Percentiles rank a stretch among this genome's conserved stretches.
Conservation (phyloP, 1,140 invertebrate species). For the Epicauta chinensis region DNA sequence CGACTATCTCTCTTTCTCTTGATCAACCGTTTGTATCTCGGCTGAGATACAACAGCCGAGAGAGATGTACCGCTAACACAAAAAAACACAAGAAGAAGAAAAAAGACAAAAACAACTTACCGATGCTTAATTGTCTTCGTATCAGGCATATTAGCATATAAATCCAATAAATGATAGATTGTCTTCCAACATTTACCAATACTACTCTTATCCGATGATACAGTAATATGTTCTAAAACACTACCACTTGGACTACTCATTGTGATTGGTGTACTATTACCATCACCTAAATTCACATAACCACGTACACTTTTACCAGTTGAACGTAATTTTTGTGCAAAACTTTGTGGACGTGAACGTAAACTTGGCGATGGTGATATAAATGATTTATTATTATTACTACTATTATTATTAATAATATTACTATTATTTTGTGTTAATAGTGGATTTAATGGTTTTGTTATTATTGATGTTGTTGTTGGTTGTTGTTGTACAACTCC, state of each 20-base stretch:
- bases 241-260: conserved; percentile 54
- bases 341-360: conserved; percentile 71
- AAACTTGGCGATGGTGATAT: conserved; percentile 59
- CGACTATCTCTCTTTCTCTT: too few species aligned
- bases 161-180: conserved; percentile 84
- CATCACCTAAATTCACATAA: conserved; percentile 54
- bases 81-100: too few species aligned
- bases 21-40: too few species aligned
- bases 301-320: conserved; percentile 75
- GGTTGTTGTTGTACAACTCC: not conserved
- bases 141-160: conserved; percentile 91
- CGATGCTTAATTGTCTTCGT: conserved; percentile 73
- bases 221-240: conserved; percentile 51
- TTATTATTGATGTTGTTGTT: not conserved
- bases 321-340: conserved; percentile 76
- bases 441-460: not conserved
- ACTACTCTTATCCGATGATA: conserved; percentile 44
- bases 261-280: conserved; percentile 64
- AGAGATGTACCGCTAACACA: too few species aligned
- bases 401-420: too few species aligned
- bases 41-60: too few species aligned
- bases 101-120: too few species aligned
- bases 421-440: conserved; percentile 47
- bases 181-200: conserved; percentile 83
- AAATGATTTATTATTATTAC: conserved; percentile 39